Percentiles rank a stretch among this genome's conserved stretches.
Evolutionary conservation across 2,888 invertebrate species (phyloP).

Genomic region (Rhogogaster chlorosoma): DNA sequence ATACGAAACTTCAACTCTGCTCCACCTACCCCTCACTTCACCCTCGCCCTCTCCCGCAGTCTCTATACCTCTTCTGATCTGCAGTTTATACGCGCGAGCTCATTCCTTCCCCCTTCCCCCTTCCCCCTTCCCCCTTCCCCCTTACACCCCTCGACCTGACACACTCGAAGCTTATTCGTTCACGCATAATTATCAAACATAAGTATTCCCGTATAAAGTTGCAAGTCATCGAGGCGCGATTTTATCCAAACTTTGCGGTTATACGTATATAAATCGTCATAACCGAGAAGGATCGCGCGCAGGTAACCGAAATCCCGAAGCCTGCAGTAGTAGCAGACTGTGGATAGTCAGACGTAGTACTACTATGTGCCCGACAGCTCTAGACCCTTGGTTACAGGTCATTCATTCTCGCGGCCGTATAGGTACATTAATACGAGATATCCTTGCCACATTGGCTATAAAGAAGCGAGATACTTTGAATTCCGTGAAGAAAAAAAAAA

Average conservation of each 20-base stretch:
- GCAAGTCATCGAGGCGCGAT: not conserved
- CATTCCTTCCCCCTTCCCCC: constrained; percentile 9
- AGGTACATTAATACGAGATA: not conserved
- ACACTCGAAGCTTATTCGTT: not conserved
- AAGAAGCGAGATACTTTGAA: constrained; percentile 9
- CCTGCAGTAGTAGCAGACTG: not conserved
- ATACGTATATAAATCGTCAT: not conserved
- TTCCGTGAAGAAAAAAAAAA: not conserved
- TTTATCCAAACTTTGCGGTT: not conserved
- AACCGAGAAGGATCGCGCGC: not conserved
- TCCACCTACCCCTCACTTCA: constrained; percentile 57
- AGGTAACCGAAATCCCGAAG: not conserved
- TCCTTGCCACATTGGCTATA: not conserved
- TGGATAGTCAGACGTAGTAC: not conserved
- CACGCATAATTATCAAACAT: not conserved
- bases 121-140: too few species aligned
- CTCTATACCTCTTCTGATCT: constrained; percentile 42
- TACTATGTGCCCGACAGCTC: not conserved
- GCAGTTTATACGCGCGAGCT: not conserved
- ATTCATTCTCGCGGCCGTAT: not conserved
- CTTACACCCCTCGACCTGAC: too few species aligned
- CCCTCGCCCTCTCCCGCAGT: constrained; percentile 49
- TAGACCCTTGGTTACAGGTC: not conserved
- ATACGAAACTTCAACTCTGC: constrained; percentile 76
- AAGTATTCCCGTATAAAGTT: not conserved